Percentiles rank a stretch among this genome's conserved stretches.
Conservation (phyloP, 2,797 vertebrate species). For the Myotis findleyi region DNA sequence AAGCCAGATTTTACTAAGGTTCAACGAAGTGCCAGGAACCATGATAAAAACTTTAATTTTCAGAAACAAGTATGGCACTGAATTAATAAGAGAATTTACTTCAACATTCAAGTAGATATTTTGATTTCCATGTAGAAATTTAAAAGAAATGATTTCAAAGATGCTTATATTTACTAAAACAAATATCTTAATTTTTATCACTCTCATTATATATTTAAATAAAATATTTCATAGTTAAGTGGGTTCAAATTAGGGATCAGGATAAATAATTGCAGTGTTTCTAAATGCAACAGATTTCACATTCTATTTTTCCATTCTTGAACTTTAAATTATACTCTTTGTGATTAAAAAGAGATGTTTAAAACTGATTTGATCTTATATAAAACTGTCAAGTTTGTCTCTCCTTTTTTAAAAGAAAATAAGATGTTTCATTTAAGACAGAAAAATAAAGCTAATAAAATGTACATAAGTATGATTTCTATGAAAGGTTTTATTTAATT, state of each 20-base stretch:
- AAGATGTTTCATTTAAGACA: slow-evolving; percentile 77
- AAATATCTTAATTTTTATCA: slow-evolving; percentile 22
- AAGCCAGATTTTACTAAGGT: background rate
- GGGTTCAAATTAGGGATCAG: slow-evolving; percentile 56
- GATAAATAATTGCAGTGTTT: slow-evolving; percentile 63
- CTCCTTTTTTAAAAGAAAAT: slow-evolving; percentile 74
- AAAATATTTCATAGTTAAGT: slow-evolving; percentile 50
- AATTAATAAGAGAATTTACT: background rate
- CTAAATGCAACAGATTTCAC: slow-evolving; percentile 71
- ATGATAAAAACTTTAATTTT: background rate
- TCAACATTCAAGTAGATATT: background rate
- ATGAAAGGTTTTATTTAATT: background rate
- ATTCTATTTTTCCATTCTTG: slow-evolving; percentile 77
- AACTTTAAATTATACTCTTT: slow-evolving; percentile 71
- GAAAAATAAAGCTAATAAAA: slow-evolving; percentile 51
- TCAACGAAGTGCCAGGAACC: background rate
- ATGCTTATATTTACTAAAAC: slow-evolving; percentile 39
- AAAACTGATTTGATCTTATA: slow-evolving; percentile 81
- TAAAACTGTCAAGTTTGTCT: slow-evolving; percentile 76
- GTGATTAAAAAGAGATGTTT: slow-evolving; percentile 79
- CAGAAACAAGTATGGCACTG: background rate
- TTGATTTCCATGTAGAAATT: slow-evolving; percentile 31
- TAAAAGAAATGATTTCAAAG: slow-evolving; percentile 26
- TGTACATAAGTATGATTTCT: background rate
- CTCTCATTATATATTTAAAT: slow-evolving; percentile 43